phyloP scores from a whole-genome alignment of 1,140 invertebrate genomes.

The Hermatobates lingyangjiaoensis region DNA sequence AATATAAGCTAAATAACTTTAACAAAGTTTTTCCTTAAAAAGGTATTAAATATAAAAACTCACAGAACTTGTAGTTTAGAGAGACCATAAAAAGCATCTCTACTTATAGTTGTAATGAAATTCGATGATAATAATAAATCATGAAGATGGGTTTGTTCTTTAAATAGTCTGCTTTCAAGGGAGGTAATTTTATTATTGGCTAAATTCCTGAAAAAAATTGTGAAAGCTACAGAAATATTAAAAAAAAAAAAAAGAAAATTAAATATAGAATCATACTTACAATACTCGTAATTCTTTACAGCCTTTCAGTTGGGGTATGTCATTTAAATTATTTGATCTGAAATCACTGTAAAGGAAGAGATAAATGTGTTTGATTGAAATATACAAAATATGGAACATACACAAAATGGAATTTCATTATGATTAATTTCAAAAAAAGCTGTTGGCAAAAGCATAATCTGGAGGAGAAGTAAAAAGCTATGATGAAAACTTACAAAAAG shows the following conservation, averaged over 20 bases:
- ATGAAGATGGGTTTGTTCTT: slow-evolving; percentile 47
- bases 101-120: slow-evolving; percentile 47
- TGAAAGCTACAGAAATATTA: background rate
- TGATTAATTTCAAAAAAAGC: too few species aligned
- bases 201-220: slow-evolving; percentile 48
- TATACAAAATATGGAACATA: too few species aligned
- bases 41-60: slow-evolving; percentile 26
- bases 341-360: slow-evolving; percentile 45
- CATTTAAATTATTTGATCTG: slow-evolving; percentile 54
- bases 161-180: slow-evolving; percentile 47
- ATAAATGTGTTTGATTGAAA: background rate
- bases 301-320: slow-evolving; percentile 46
- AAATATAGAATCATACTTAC: slow-evolving; percentile 42
- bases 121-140: slow-evolving; percentile 75
- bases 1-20: background rate
- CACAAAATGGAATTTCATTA: too few species aligned
- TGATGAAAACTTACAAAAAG: too few species aligned
- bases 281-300: slow-evolving; percentile 62
- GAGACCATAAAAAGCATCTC: slow-evolving; percentile 63
- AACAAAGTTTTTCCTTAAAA: background rate
- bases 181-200: slow-evolving; percentile 61
- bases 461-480: too few species aligned
- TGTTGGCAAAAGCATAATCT: too few species aligned
- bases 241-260: slow-evolving; percentile 6
- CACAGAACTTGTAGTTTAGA: slow-evolving; percentile 66